A percentile compares a stretch with the other conserved stretches of the same genome.
These are phyloP conservation scores for Rutpela maculata DNA, from an alignment of 2,888 invertebrate species.

Conservation along the genomic window DNA sequence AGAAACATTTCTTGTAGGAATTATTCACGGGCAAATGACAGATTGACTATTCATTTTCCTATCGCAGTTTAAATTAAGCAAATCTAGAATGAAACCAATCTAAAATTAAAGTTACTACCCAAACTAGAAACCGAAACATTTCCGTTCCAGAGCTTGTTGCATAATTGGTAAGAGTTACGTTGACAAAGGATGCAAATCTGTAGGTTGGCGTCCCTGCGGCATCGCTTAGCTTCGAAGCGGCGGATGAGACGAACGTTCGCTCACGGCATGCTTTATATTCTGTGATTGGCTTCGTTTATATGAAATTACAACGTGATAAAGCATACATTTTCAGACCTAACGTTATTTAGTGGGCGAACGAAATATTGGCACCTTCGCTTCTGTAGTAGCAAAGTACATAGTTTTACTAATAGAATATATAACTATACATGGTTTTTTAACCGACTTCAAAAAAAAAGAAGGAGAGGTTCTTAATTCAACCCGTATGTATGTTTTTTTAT, in stretches of 20 bases:
- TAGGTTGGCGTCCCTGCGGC: slow-evolving; percentile 59
- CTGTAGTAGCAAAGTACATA: background rate
- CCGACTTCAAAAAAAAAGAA: too few relatives aligned
- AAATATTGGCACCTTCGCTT: slow-evolving; percentile 46
- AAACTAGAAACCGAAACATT: background rate
- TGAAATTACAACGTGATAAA: slow-evolving; percentile 66
- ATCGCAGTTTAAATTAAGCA: too few relatives aligned
- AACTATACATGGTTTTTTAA: too few relatives aligned
- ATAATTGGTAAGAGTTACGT: slow-evolving; percentile 44
- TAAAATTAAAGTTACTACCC: background rate
- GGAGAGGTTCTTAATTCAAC: too few relatives aligned
- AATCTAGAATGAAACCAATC: background rate
- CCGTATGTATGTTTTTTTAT: too few relatives aligned
- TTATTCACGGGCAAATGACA: too few relatives aligned
- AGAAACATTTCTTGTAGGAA: too few relatives aligned
- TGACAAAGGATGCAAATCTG: slow-evolving; percentile 42
- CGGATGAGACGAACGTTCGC: slow-evolving; percentile 60
- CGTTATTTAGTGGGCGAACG: slow-evolving; percentile 49
- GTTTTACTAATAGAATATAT: too few relatives aligned
- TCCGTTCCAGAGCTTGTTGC: slow-evolving; percentile 19
- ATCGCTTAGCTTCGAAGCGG: slow-evolving; percentile 60
- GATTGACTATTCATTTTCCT: too few relatives aligned
- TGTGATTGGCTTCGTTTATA: slow-evolving; percentile 70
- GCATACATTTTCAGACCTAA: slow-evolving; percentile 57
- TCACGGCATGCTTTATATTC: slow-evolving; percentile 65